Conservation (phyloP, 2,113 vertebrate genomes). For the Halcyon senegalensis region DNA sequence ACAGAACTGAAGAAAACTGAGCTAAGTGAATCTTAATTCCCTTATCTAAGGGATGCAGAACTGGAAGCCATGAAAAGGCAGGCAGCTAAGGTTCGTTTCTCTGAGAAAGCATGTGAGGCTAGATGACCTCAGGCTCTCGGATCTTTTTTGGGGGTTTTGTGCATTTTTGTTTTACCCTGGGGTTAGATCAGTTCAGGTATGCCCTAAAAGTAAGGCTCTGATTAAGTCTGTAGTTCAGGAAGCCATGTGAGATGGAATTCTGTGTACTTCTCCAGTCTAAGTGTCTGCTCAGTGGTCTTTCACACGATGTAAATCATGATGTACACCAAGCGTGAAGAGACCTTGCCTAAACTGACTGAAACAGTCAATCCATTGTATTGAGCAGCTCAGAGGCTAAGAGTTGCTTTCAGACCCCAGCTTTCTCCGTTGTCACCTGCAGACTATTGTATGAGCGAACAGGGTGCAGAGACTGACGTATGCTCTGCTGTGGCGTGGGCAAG, state of each 20-base stretch:
- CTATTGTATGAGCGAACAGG: background rate
- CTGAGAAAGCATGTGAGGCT: background rate
- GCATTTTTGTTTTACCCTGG: background rate
- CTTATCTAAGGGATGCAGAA: background rate
- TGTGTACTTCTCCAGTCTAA: background rate
- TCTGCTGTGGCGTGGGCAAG: background rate
- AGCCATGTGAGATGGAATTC: background rate
- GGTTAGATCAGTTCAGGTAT: slow-evolving; percentile 6
- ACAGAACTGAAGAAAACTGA: background rate
- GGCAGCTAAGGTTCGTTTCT: background rate
- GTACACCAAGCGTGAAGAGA: background rate
- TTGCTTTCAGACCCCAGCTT: background rate
- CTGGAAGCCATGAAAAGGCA: background rate
- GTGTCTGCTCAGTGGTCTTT: background rate
- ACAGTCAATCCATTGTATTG: background rate
- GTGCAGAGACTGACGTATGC: background rate
- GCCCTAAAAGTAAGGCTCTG: background rate
- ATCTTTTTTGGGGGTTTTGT: background rate
- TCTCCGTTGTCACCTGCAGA: background rate
- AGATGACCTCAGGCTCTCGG: background rate
- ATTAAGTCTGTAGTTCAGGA: background rate
- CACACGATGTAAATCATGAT: background rate
- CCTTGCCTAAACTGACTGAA: background rate
- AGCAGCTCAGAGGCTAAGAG: background rate
- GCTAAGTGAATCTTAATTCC: background rate